Conservation (phyloP, 2,797 vertebrate genomes). For the Leucoraja ocellata region DNA sequence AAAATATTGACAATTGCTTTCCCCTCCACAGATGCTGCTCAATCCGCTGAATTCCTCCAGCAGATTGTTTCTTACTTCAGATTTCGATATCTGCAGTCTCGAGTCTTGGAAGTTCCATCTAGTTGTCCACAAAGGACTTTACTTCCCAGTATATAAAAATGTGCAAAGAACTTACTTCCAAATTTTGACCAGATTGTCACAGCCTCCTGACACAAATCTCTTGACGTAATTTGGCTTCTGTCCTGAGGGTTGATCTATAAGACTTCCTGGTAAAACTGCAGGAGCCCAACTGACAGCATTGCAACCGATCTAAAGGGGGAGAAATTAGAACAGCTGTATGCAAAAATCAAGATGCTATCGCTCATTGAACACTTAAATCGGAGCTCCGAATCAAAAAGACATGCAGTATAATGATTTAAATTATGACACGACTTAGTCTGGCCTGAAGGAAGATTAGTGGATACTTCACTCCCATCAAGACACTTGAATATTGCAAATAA, state of each 20-base stretch:
- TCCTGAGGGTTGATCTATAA: constrained; percentile 82
- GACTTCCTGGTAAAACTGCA: constrained; percentile 82
- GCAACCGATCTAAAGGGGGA: constrained; percentile 76
- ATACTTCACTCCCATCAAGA: background rate
- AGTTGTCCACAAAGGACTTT: background rate
- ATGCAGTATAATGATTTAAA: background rate
- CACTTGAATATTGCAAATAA: background rate
- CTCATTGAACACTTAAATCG: background rate
- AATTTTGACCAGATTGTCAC: constrained; percentile 93
- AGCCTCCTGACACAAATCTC: constrained; percentile 91
- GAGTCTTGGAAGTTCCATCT: background rate
- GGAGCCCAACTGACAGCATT: constrained; percentile 97
- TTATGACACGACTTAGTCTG: background rate
- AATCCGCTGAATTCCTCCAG: too few relatives aligned
- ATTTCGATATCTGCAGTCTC: too few relatives aligned
- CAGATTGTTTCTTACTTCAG: too few relatives aligned
- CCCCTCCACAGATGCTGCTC: too few relatives aligned
- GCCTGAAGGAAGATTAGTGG: background rate
- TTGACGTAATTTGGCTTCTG: constrained; percentile 92
- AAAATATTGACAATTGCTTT: too few relatives aligned
- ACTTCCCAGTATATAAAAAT: background rate
- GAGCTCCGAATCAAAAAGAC: background rate
- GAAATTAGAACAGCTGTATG: background rate
- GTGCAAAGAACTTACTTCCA: constrained; percentile 76
- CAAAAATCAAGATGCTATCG: background rate